Evolutionary conservation across 2,888 invertebrate species (phyloP).

Genomic region (Xestia xanthographa): DNA sequence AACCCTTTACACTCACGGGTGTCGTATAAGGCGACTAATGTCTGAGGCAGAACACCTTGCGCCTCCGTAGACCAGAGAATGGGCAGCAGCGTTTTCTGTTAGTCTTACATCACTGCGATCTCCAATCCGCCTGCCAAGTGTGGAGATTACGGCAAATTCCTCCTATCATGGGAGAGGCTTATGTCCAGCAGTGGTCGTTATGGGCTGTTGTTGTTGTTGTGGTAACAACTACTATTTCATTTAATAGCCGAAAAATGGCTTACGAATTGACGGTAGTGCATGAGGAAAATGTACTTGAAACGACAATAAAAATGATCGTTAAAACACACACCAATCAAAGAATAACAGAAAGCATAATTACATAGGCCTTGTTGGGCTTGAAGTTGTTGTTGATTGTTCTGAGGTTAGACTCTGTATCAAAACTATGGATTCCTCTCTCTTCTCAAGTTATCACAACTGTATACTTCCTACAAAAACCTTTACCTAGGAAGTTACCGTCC

Average conservation of each 20-base stretch:
- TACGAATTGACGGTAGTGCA: not conserved
- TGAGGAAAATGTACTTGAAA: not conserved
- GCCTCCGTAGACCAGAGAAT: too few species aligned
- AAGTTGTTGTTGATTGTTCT: not conserved
- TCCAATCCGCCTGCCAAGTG: too few species aligned
- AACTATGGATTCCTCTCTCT: not conserved
- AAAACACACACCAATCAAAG: not conserved
- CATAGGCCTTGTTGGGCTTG: not conserved
- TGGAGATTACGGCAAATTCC: too few species aligned
- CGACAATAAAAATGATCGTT: not conserved
- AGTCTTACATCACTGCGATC: too few species aligned
- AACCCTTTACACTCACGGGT: too few species aligned
- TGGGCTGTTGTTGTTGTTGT: too few species aligned
- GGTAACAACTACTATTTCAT: not conserved
- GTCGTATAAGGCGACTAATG: too few species aligned
- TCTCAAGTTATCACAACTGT: not conserved
- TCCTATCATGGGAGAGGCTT: too few species aligned
- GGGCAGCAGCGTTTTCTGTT: too few species aligned
- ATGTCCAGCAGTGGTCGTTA: too few species aligned
- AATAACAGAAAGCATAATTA: not conserved
- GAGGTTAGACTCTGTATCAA: not conserved
- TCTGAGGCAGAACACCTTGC: too few species aligned
- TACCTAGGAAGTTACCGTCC: conserved; percentile 17
- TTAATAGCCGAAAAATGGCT: not conserved
- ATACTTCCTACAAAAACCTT: conserved; percentile 19